Base-by-base conservation (phyloP, 1,140 invertebrate genomes). In the Zaprionus camerounensis region DNA sequence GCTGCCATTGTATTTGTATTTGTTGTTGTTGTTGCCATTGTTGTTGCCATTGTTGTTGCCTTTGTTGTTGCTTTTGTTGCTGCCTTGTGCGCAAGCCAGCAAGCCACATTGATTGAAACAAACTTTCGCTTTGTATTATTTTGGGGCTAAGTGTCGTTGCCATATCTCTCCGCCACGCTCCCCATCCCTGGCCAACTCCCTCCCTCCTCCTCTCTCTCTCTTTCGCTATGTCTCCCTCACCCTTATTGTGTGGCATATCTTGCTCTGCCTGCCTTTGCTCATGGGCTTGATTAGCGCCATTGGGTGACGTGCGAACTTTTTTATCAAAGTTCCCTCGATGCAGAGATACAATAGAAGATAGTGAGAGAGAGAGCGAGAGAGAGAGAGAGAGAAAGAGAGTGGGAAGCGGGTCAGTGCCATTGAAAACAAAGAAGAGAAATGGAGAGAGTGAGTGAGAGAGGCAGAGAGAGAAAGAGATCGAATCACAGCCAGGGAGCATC, bases 101-200 rank as follows among this genome's bases (percentile, higher is more conserved):
- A 64, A 68, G 76, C 78, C 77, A 63, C 80, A 83, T 88, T 87
- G 83, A 87, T 87, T 87, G 84, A 87, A 87, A 82, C 84, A 88
- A 87, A 87, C 78, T 87, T 83, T 87, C 74, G 69, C 81, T 81
- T 71, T 71, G 80, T 71, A 69, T 80, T 75, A 62, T 73, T 58
- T 65, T 41, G 62, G 64, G 22, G 20, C 28, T 31, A 65, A 62
- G 69, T 76, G 64, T 77, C 75, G 67, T 73, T 49, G 68, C 63
- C 44, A 68, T 65, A 71, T 74, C 59, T 62, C 49, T 46, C 12
- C 22, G 20, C 12, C 56, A 4, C n/a, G 46, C 46, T 38, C n/a
- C 26, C n/a, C 26, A 34, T 20, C 41, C 6, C 13, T 34, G 12
- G 17, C 24, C 46, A 31, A 36, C 34, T 53, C 15, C 13, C 15